A percentile compares a stretch with the other conserved stretches of the same genome.
Evolutionary conservation across 1,140 invertebrate genomes (phyloP).

Genomic region (Cyclina sinensis): DNA sequence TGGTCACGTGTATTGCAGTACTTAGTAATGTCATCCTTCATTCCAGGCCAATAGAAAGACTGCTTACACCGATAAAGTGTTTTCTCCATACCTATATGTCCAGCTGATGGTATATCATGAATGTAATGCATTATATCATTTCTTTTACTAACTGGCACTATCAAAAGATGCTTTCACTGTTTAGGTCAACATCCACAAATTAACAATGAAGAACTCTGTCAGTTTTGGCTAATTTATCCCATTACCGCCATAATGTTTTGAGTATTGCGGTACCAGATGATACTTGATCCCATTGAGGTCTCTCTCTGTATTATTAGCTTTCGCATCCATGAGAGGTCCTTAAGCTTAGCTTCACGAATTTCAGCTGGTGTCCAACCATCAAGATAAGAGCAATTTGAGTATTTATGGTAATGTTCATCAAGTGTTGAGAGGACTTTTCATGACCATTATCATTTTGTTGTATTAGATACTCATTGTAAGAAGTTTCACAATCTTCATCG

Average conservation of each 20-base stretch:
- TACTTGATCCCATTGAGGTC: neutral
- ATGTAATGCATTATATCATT: neutral
- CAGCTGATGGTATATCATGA: conserved; percentile 15
- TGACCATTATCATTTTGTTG: no score
- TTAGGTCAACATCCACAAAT: neutral
- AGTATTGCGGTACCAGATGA: neutral
- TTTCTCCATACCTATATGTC: conserved; percentile 7
- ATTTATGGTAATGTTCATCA: no score
- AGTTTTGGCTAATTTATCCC: neutral
- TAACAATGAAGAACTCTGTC: neutral
- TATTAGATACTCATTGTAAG: no score
- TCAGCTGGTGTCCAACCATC: neutral
- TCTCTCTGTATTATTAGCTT: neutral
- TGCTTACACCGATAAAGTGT: neutral
- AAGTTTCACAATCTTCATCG: neutral
- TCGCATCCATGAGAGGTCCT: neutral
- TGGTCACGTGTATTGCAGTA: conserved; percentile 10
- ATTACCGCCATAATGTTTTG: conserved; percentile 26
- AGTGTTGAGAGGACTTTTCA: neutral
- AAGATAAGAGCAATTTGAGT: neutral
- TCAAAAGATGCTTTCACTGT: neutral
- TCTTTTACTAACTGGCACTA: neutral
- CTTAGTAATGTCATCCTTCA: neutral
- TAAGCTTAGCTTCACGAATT: neutral
- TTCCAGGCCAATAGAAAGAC: conserved; percentile 20